Base-by-base conservation (phyloP, 2,113 vertebrate genomes). In the Prionailurus bengalensis region DNA sequence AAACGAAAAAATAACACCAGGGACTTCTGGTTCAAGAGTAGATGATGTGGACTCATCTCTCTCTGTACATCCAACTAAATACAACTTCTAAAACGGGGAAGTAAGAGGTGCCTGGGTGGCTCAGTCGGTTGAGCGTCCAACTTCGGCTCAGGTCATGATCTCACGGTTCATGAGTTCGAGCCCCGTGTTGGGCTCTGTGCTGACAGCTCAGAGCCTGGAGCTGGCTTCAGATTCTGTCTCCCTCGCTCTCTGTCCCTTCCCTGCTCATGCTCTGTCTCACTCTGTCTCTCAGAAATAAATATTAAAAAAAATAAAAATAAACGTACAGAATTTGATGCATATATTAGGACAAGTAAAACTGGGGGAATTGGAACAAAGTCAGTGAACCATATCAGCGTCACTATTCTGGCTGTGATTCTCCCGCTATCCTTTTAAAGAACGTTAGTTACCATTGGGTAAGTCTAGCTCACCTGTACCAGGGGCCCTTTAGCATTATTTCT, bases 301-400 rank as follows among this genome's bases (percentile, higher is more conserved):
- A 58, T 45, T 45, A 21, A 58, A 15, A 45, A 45, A 42, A 42
- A 27, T 12, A 42, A 73, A 66, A 71, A 36, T 36, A 25, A 55
- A 2, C 8, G 45, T 17, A 7, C 0, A 21, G 76, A 63, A 71
- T 36, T n/a, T 36, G 45, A 51, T 2, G 45, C 23, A 15, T 2
- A 45, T 29, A 53, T 1, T 4, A 25, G 21, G 1, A 71, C 23
- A 33, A 4, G 78, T 8, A 10, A 39, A 45, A 8, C 5, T 16
- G 4, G n/a, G 27, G 51, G 27, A 58, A 5, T 0, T 1, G 2
- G 51, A 58, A 6, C 5, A 23, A 4, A 16, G 15, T 4, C 15
- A 0, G 74, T 1, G 33, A n/a, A 3, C 16, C 29, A 2, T 3
- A 6, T 3, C 16, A 9, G n/a, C 2, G 2, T 25, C 39, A 1